phyloP scores from a whole-genome alignment of 1,140 invertebrate genomes.

The Solenopsis invicta region DNA sequence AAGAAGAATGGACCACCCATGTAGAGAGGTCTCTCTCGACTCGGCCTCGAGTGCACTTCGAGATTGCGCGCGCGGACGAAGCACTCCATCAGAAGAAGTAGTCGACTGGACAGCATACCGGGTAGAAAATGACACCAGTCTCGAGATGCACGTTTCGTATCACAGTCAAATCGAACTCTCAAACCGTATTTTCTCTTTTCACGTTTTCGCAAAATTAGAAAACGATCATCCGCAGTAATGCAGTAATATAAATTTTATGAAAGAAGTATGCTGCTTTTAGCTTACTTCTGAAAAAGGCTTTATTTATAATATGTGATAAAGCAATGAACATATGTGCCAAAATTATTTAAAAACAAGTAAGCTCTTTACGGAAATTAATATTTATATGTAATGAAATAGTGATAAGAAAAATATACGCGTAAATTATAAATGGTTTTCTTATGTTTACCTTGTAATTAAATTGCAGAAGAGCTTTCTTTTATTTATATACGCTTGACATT shows the following conservation, averaged over 20 bases:
- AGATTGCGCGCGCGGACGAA: conserved; percentile 83
- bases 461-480: not conserved
- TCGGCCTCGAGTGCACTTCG: conserved; percentile 81
- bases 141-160: conserved; percentile 63
- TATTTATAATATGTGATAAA: not conserved
- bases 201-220: conserved; percentile 18
- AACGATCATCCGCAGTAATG: not conserved
- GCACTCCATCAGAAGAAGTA: conserved; percentile 82
- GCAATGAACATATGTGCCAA: not conserved
- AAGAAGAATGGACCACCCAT: conserved; percentile 86
- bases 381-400: not conserved
- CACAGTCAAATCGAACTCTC: conserved; percentile 53
- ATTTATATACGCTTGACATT: not conserved
- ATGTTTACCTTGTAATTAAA: not conserved
- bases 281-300: not conserved
- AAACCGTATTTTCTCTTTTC: conserved; percentile 24
- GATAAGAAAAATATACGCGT: not conserved
- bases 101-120: conserved; percentile 78
- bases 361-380: not conserved
- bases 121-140: conserved; percentile 81
- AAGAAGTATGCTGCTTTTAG: not conserved
- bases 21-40: conserved; percentile 81
- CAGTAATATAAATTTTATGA: not conserved
- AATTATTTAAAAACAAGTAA: not conserved
- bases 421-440: conserved; percentile 6